These are phyloP conservation scores for Geopemphigus sp. DNA, from an alignment of 1,140 invertebrate species.

Conservation along the genomic window DNA sequence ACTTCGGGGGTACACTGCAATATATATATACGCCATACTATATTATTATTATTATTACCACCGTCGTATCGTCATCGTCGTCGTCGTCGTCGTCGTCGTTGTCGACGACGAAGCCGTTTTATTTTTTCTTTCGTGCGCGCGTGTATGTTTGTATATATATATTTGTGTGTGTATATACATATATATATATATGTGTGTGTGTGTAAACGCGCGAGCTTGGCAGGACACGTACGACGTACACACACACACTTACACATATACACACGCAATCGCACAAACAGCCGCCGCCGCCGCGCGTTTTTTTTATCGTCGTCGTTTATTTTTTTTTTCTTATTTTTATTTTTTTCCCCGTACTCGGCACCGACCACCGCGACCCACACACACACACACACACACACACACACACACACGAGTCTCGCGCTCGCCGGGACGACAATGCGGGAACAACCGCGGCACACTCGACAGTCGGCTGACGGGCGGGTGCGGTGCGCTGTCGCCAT, in stretches of 20 bases:
- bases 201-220: not conserved
- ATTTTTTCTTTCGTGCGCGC: conserved; percentile 5
- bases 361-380: conserved; percentile 36
- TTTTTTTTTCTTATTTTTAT: not conserved
- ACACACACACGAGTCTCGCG: too few species aligned
- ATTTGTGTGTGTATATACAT: too few species aligned
- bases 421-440: not conserved
- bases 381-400: not conserved
- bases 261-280: conserved; percentile 9
- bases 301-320: conserved; percentile 18
- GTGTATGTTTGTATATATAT: too few species aligned
- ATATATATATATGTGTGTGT: too few species aligned
- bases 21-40: not conserved
- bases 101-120: conserved; percentile 9
- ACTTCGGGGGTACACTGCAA: not conserved
- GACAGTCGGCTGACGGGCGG: not conserved
- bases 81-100: not conserved
- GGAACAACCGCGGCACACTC: not conserved
- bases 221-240: not conserved
- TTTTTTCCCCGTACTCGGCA: conserved; percentile 32
- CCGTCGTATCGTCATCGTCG: not conserved
- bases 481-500: too few species aligned
- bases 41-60: conserved; percentile 18
- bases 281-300: conserved; percentile 2
- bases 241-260: not conserved